Conservation (phyloP, 1,140 invertebrate species). For the Lycorma delicatula region DNA sequence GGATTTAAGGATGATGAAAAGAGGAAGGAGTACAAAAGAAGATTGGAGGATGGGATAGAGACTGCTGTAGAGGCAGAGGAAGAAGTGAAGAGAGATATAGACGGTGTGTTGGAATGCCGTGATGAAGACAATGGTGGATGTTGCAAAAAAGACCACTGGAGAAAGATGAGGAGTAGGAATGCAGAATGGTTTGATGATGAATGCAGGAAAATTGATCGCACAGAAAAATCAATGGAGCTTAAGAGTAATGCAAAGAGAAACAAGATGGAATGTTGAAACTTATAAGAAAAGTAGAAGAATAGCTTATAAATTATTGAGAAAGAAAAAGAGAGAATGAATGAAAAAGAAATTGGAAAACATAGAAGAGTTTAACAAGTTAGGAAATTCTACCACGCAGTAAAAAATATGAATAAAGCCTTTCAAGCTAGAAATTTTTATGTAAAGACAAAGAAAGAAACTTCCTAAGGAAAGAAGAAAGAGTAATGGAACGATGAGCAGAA, state of each 20-base stretch:
- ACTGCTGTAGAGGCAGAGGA: not conserved
- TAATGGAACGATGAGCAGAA: no score
- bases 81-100: not conserved
- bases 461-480: no score
- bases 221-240: conserved; percentile 10
- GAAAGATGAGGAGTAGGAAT: conserved; percentile 2
- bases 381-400: conserved; percentile 2
- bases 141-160: not conserved
- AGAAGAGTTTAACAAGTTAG: conserved; percentile 5
- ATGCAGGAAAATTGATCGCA: conserved; percentile 8
- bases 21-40: conserved; percentile 8
- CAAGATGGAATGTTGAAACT: conserved; percentile 3
- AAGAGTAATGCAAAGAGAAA: conserved; percentile 1
- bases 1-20: not conserved
- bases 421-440: conserved; percentile 7
- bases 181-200: conserved; percentile 16
- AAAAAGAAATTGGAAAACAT: conserved; percentile 11
- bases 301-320: conserved; percentile 7
- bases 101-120: no score
- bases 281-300: conserved; percentile 2
- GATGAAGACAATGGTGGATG: not conserved
- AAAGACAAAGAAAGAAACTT: conserved; percentile 10
- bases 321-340: conserved; percentile 5
- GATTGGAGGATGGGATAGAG: no score
- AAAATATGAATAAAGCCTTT: not conserved